A percentile compares a stretch with the other conserved stretches of the same genome.
These are phyloP conservation scores for Globia sparganii DNA, from an alignment of 2,888 invertebrate species.

Conservation along the genomic window DNA sequence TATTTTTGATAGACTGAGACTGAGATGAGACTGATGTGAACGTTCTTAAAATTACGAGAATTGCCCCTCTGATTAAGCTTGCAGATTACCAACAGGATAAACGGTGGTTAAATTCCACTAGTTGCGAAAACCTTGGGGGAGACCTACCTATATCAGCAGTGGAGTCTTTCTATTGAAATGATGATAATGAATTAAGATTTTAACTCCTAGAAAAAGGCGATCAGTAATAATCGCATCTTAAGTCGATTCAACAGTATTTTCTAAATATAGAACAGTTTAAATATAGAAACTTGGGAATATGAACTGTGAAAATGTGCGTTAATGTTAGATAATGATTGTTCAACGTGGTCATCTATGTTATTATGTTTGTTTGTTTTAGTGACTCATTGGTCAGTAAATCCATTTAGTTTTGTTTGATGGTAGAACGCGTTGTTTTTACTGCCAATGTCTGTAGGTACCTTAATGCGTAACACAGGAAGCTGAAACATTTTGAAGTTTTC, in stretches of 20 bases:
- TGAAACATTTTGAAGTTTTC: neutral
- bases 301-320: constrained; percentile 35
- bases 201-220: neutral
- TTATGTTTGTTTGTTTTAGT: constrained; percentile 12
- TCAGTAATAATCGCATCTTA: neutral
- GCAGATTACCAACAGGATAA: no score
- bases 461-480: neutral
- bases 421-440: no score
- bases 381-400: neutral
- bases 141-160: no score
- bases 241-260: neutral
- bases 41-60: no score
- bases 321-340: constrained; percentile 26
- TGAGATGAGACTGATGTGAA: no score
- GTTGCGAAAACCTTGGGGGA: no score
- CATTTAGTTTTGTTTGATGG: neutral
- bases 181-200: no score
- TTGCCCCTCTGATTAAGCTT: no score
- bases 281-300: constrained; percentile 15
- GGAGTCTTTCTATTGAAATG: no score
- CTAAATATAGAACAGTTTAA: constrained; percentile 25
- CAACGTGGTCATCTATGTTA: neutral
- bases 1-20: no score
- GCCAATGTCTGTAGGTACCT: neutral
- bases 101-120: no score